Evolutionary conservation across 2,888 invertebrate genomes (phyloP), one percentile per base, ranked within the genome.

Genomic region (Platycnemis pennipes): DNA sequence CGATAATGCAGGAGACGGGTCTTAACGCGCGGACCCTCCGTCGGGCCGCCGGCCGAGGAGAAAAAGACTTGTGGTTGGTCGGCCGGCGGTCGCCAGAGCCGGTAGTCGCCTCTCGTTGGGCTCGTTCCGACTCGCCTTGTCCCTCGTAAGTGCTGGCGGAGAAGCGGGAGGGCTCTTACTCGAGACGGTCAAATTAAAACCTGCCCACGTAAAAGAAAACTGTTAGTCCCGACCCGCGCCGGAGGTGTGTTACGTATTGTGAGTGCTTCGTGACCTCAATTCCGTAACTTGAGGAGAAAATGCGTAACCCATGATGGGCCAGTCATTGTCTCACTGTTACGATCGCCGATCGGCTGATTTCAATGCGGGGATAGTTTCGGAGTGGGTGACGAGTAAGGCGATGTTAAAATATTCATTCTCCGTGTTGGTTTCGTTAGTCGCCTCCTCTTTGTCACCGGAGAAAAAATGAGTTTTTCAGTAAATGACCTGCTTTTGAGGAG

Each of bases 141-240:
- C 26, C 26, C 63, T n/a, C n/a, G 3, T 7, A 19, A 8, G 22
- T 26, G 26, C n/a, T n/a, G 22, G 26, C 63, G 63, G 63, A 26
- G 22, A 63, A 63, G 63, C n/a, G 63, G n/a, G 63, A 63, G 26
- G 19, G 63, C 63, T 26, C n/a, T 26, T 63, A 63, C 3, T 8
- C 63, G 63, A 63, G 63, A 26, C 5, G 63, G n/a, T n/a, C 63
- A 63, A 26, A 63, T 63, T 63, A 63, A 63, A 63, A 63, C 63
- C 63, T 63, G n/a, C 63, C 63, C 63, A 63, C 63, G 63, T 63
- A 5, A 63, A 63, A 63, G 63, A 63, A 63, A 63, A 63, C 63
- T 63, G 63, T 63, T 63, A 63, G 26, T 63, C 63, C 63, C 5
- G 63, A 63, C 63, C 63, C n/a, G n/a, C 8, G n/a, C n/a, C n/a